phyloP scores from a whole-genome alignment of 2,797 vertebrate species.

The Taenioides sp. region DNA sequence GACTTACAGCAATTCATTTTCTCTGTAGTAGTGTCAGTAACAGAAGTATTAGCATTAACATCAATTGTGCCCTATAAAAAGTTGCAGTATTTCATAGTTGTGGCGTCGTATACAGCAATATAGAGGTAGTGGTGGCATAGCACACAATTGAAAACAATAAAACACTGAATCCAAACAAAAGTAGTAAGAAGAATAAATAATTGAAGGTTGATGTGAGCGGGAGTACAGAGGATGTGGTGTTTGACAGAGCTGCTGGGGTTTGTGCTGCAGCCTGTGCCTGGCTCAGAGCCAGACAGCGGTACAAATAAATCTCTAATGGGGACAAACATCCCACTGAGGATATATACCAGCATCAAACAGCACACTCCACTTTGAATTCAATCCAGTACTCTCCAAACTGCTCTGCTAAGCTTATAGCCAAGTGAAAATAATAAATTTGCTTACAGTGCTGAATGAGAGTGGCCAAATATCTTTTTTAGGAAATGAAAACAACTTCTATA shows the following conservation, averaged over 20 bases:
- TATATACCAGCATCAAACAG: constrained; percentile 51
- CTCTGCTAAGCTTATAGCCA: constrained; percentile 34
- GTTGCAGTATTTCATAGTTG: too few relatives aligned
- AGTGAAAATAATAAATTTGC: constrained; percentile 31
- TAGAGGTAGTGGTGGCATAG: neutral
- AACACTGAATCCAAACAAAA: neutral
- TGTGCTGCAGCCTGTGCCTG: constrained; percentile 39
- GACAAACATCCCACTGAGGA: constrained; percentile 60
- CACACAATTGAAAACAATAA: neutral
- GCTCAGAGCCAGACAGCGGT: constrained; percentile 42
- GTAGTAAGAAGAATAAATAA: neutral
- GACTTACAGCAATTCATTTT: too few relatives aligned
- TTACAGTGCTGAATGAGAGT: constrained; percentile 15
- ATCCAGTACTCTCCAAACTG: constrained; percentile 40
- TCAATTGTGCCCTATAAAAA: too few relatives aligned
- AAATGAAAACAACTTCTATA: constrained; percentile 6
- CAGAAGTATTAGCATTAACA: too few relatives aligned
- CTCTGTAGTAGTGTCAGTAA: too few relatives aligned
- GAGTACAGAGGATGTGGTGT: neutral
- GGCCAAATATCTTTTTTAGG: constrained; percentile 7
- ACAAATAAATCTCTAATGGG: constrained; percentile 62
- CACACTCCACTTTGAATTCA: constrained; percentile 44
- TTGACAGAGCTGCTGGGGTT: constrained; percentile 34
- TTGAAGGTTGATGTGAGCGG: neutral
- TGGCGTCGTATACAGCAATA: too few relatives aligned